Conservation (phyloP, 2,113 vertebrate species). For the Pao palembangensis region DNA sequence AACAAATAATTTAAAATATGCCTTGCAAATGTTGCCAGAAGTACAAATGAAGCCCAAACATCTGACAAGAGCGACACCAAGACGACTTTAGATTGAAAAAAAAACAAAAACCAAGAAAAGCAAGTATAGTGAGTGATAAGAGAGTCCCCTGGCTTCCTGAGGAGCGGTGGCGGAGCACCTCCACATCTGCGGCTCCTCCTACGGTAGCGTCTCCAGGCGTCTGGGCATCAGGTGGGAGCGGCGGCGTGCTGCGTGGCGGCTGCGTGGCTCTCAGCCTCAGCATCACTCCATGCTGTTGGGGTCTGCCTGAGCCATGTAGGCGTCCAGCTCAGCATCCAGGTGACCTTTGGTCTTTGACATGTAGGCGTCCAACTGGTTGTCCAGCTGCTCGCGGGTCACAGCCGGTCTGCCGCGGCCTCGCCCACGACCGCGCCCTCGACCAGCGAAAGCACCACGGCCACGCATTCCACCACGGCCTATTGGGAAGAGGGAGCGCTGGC, state of each 20-base stretch:
- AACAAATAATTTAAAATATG: conserved; percentile 23
- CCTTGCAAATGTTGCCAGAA: conserved; percentile 5
- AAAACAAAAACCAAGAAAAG: background rate
- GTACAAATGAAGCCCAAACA: background rate
- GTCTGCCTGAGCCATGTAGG: conserved; percentile 97
- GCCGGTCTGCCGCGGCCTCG: conserved; percentile 76
- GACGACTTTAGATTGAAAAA: conserved; percentile 4
- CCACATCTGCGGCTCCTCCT: background rate
- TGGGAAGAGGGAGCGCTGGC: background rate
- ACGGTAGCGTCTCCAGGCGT: too few species aligned
- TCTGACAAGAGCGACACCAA: background rate
- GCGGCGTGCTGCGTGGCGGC: too few species aligned
- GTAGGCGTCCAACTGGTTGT: conserved; percentile 96
- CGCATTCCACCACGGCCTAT: conserved; percentile 85
- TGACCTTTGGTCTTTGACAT: conserved; percentile 99
- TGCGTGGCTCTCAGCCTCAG: background rate
- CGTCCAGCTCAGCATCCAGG: conserved; percentile 93
- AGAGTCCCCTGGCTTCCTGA: background rate
- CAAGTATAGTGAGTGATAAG: conserved; percentile 7
- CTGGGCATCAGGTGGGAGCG: too few species aligned
- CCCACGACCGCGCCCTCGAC: conserved; percentile 84
- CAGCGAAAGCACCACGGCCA: conserved; percentile 81
- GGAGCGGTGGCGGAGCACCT: conserved; percentile 4
- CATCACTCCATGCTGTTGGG: conserved; percentile 85
- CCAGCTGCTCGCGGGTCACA: conserved; percentile 91